Evolutionary conservation across 2,113 vertebrate species (phyloP).

Genomic region (Sporophila hypoxantha): DNA sequence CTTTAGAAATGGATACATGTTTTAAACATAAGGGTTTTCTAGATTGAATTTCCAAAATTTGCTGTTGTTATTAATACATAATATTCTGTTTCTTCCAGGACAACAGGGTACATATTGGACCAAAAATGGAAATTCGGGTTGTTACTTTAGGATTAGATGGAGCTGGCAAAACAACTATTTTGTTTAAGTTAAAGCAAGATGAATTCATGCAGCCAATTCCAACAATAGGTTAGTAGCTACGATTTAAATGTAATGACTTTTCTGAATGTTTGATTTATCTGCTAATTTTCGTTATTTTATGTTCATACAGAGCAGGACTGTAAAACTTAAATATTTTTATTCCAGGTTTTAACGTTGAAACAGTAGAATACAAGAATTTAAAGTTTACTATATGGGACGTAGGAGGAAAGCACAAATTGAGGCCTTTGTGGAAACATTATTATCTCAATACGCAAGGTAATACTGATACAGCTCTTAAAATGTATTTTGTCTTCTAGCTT

Average conservation of each 20-base stretch:
- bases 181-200: slow-evolving; percentile 96
- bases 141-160: slow-evolving; percentile 93
- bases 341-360: slow-evolving; percentile 95
- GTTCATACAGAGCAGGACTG: background rate
- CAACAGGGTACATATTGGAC: slow-evolving; percentile 96
- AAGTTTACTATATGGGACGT: slow-evolving; percentile 99
- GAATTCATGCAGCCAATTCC: slow-evolving; percentile 99
- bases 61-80: background rate
- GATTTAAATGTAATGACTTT: background rate
- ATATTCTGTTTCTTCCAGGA: slow-evolving; percentile 72
- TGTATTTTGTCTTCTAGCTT: background rate
- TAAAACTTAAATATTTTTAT: slow-evolving; percentile 28
- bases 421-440: slow-evolving; percentile 97
- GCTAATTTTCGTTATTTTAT: background rate
- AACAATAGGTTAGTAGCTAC: slow-evolving; percentile 84
- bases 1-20: background rate
- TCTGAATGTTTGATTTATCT: background rate
- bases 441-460: slow-evolving; percentile 98
- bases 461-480: background rate
- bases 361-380: slow-evolving; percentile 97
- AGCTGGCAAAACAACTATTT: slow-evolving; percentile 97
- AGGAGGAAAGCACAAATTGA: slow-evolving; percentile 94
- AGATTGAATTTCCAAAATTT: background rate
- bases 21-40: background rate
- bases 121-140: slow-evolving; percentile 98